phyloP scores from a whole-genome alignment of 2,797 vertebrate species.

The Acomys russatus region DNA sequence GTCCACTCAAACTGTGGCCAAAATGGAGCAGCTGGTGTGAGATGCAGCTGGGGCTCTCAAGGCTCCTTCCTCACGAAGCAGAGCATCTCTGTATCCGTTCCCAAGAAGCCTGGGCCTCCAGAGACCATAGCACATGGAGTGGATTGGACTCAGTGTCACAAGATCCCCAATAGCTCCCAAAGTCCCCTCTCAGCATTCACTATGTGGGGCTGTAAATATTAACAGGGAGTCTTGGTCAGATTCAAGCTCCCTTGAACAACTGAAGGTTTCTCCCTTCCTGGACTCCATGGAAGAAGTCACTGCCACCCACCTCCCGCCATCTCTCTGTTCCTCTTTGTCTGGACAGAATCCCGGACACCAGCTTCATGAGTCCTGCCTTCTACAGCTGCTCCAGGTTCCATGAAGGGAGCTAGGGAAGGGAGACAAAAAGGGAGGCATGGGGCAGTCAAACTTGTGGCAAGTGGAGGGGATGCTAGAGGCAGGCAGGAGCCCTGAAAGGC shows the following conservation, averaged over 20 bases:
- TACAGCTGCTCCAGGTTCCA: not conserved
- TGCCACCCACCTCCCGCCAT: too few species aligned
- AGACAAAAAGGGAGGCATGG: not conserved
- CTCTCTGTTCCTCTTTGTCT: not conserved
- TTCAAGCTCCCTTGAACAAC: not conserved
- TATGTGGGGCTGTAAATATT: not conserved
- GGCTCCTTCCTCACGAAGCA: not conserved
- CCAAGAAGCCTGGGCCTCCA: not conserved
- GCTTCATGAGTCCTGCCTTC: not conserved
- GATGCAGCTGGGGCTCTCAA: constrained; percentile 2
- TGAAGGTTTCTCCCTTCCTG: not conserved
- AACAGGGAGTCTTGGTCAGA: not conserved
- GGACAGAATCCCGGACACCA: not conserved
- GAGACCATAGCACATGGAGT: not conserved
- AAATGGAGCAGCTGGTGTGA: not conserved
- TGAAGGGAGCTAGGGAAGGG: not conserved
- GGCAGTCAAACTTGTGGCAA: not conserved
- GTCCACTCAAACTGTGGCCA: not conserved
- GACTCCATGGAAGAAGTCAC: not conserved
- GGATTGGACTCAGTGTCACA: not conserved
- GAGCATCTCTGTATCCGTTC: not conserved
- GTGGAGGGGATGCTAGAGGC: not conserved
- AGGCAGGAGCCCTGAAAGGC: not conserved
- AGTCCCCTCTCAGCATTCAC: not conserved
- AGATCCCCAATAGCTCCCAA: not conserved